Evolutionary conservation across 1,140 invertebrate genomes (phyloP).

Genomic region (Atopsyche davidsoni): DNA sequence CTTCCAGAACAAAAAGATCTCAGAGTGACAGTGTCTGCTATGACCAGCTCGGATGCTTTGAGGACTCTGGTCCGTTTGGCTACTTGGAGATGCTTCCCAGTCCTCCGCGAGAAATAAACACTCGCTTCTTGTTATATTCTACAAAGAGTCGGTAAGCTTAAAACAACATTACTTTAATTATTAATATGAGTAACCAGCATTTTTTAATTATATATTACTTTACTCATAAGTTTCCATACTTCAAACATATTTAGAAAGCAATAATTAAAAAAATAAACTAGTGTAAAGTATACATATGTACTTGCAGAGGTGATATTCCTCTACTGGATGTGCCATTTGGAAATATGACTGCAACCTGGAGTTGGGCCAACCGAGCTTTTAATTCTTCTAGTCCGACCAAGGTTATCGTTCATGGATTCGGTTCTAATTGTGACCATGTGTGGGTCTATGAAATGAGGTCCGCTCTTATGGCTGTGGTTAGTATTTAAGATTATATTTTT

Average conservation of each 20-base stretch:
- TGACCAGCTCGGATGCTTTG: slow-evolving; percentile 87
- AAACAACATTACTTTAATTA: not conserved
- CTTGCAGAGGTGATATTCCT: slow-evolving; percentile 52
- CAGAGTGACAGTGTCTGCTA: slow-evolving; percentile 75
- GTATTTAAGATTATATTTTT: too few relatives aligned
- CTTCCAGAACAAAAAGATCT: slow-evolving; percentile 53
- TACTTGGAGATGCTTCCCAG: slow-evolving; percentile 86
- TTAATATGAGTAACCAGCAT: slow-evolving; percentile 5
- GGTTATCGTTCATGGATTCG: slow-evolving; percentile 92
- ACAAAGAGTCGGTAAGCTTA: slow-evolving; percentile 48
- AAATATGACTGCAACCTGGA: slow-evolving; percentile 58
- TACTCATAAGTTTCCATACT: slow-evolving; percentile 3
- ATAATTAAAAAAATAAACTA: too few relatives aligned
- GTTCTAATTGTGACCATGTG: slow-evolving; percentile 79
- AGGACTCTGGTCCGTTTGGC: slow-evolving; percentile 83
- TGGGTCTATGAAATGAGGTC: slow-evolving; percentile 93
- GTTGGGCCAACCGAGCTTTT: slow-evolving; percentile 57
- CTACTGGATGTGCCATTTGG: slow-evolving; percentile 60
- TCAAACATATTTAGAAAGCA: slow-evolving; percentile 1
- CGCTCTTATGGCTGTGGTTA: slow-evolving; percentile 79
- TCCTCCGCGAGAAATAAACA: slow-evolving; percentile 81
- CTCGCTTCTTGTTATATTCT: slow-evolving; percentile 67
- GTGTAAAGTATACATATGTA: not conserved
- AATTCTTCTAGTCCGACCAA: slow-evolving; percentile 69
- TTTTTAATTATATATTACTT: slow-evolving; percentile 3